Base-by-base conservation (phyloP, 2,888 invertebrate species). In the Nasonia oneida region DNA sequence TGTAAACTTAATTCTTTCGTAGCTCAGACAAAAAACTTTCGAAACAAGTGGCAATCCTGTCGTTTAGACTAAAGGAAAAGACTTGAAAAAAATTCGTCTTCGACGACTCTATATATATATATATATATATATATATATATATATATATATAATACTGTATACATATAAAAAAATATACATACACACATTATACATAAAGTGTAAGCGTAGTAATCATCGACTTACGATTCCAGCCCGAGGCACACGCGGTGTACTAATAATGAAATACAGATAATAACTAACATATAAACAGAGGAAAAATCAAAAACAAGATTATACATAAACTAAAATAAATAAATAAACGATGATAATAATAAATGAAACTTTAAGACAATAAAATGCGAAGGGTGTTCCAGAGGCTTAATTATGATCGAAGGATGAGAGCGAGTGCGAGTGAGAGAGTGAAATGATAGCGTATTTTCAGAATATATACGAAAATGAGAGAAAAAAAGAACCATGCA, bases 301-400 rank as follows among this genome's bases (percentile, higher is more conserved):
- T 74, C 57, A 74, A 61, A 57, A 47, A 74, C 18, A 37, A 75
- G 14, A 61, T 50, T 39, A 79, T 71, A 83, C 8, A 78, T 81
- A 86, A 47, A 53, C 76, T 53, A 57, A 74, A 70, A 71, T 71
- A 71, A 53, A 85, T 81, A 81, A 81, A 67, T 47, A 76, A 82
- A 83, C 57, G 77, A 87, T 86, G 86, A 86, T 83, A 86, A 47
- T 86, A 87, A 86, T 83, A 86, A 47, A 87, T 87, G 81, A 86
- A 87, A 86, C 83, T 81, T 86, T 75, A 81, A 84, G 88, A 88
- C 88, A 88, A 88, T 88, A 88, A 88, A 86, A 82, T 77, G 37
- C 37, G 39, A 86, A 81, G 79, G 50, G 70, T 61, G 73, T 77
- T 64, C 33, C 29, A 75, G 33, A 53, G 5, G 39, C n/a, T 15